phyloP scores from a whole-genome alignment of 2,113 vertebrate genomes.

The Petaurus breviceps region DNA sequence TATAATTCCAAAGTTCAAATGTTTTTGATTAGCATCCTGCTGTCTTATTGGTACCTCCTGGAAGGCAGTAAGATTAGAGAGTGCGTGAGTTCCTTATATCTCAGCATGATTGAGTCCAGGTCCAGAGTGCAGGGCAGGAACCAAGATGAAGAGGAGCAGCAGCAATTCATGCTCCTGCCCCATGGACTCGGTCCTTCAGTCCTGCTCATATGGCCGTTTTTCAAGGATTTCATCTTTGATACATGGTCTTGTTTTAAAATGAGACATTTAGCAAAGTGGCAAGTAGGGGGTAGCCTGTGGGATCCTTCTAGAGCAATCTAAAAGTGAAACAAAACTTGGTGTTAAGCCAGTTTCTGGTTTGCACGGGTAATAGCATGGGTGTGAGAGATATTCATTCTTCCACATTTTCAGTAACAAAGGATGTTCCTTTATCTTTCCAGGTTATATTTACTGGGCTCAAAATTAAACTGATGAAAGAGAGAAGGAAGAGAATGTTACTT shows the following conservation, averaged over 20 bases:
- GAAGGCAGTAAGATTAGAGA: conserved; percentile 62
- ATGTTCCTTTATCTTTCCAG: conserved; percentile 19
- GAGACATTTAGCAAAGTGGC: conserved; percentile 10
- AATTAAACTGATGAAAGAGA: conserved; percentile 20
- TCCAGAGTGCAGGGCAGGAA: conserved; percentile 18
- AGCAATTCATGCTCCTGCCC: background rate
- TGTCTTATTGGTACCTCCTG: conserved; percentile 57
- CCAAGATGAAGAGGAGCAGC: background rate
- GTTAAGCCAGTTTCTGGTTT: background rate
- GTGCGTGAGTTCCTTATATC: conserved; percentile 47
- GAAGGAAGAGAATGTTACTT: background rate
- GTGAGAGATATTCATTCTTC: background rate
- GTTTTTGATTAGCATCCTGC: conserved; percentile 68
- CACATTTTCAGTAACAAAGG: background rate
- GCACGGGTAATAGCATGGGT: background rate
- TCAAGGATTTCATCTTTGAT: conserved; percentile 14
- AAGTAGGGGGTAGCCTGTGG: background rate
- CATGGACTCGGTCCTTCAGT: background rate
- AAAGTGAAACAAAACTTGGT: conserved; percentile 15
- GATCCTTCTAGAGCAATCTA: conserved; percentile 32
- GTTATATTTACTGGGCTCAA: conserved; percentile 44
- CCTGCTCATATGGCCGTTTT: background rate
- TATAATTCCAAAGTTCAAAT: conserved; percentile 54
- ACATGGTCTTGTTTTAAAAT: conserved; percentile 23
- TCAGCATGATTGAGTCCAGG: conserved; percentile 60